Percentiles rank a stretch among this genome's conserved stretches.
These are phyloP conservation scores for Corydoras maculifer DNA, from an alignment of 2,113 vertebrate genomes.

Conservation along the genomic window DNA sequence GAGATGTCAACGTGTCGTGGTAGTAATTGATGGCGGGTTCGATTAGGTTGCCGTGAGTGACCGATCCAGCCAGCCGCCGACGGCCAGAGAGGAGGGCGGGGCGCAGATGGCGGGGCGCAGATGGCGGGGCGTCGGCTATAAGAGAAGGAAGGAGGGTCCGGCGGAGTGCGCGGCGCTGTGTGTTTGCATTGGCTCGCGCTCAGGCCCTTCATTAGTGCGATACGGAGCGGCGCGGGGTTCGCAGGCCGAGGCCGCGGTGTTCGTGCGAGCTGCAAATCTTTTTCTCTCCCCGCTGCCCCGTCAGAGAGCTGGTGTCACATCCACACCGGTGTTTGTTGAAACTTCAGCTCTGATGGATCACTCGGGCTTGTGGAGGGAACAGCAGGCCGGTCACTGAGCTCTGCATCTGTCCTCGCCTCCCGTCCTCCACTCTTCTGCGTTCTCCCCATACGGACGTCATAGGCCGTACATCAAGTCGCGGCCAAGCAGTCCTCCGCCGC, in stretches of 20 bases:
- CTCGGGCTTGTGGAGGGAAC: slow-evolving; percentile 27
- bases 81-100: slow-evolving; percentile 37
- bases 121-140: slow-evolving; percentile 32
- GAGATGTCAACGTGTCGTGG: slow-evolving; percentile 38
- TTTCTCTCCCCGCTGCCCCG: slow-evolving; percentile 20
- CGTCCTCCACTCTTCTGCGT: slow-evolving; percentile 15
- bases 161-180: slow-evolving; percentile 35
- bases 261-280: slow-evolving; percentile 45
- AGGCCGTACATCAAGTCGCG: not conserved
- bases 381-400: slow-evolving; percentile 17
- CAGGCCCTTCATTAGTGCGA: slow-evolving; percentile 69
- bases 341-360: slow-evolving; percentile 42
- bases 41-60: slow-evolving; percentile 46
- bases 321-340: slow-evolving; percentile 49
- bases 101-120: slow-evolving; percentile 16
- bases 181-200: slow-evolving; percentile 67
- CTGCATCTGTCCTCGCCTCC: slow-evolving; percentile 33
- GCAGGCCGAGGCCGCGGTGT: slow-evolving; percentile 34
- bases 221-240: slow-evolving; percentile 65
- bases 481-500: slow-evolving; percentile 13
- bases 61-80: slow-evolving; percentile 50
- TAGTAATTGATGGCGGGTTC: slow-evolving; percentile 43
- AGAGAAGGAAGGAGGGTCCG: slow-evolving; percentile 43
- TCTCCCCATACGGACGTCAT: slow-evolving; percentile 1
- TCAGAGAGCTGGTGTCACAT: slow-evolving; percentile 36